Evolutionary conservation across 2,113 vertebrate genomes (phyloP).

Genomic region (Carettochelys insculpta): DNA sequence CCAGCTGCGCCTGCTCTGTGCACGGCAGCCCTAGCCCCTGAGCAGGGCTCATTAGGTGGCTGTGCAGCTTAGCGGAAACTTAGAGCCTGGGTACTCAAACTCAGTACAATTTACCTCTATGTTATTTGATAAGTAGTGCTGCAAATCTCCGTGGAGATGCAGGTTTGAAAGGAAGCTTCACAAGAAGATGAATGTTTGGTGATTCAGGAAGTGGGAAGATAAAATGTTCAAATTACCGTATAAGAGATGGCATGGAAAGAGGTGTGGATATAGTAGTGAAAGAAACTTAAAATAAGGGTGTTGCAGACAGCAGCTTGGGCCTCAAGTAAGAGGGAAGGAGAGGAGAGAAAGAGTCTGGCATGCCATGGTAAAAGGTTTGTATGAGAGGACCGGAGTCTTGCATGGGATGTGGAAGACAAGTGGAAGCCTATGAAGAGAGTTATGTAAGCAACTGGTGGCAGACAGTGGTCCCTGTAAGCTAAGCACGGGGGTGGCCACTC

Average conservation of each 20-base stretch:
- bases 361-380: constrained; percentile 2
- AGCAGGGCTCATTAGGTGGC: too few relatives aligned
- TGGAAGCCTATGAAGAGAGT: neutral
- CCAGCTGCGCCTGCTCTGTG: too few relatives aligned
- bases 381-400: neutral
- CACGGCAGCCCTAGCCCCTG: too few relatives aligned
- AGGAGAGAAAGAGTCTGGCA: neutral
- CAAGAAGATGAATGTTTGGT: neutral
- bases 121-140: neutral
- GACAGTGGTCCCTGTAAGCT: too few relatives aligned
- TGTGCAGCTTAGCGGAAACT: too few relatives aligned
- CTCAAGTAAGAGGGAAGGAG: neutral
- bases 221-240: neutral
- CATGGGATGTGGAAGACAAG: neutral
- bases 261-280: neutral
- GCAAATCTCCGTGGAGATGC: neutral
- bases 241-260: constrained; percentile 3
- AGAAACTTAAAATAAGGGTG: neutral
- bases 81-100: neutral
- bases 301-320: neutral
- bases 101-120: neutral
- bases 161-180: neutral
- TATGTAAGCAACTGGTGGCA: neutral
- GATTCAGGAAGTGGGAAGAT: neutral
- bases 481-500: too few relatives aligned